A percentile compares a stretch with the other conserved stretches of the same genome.
Evolutionary conservation across 2,113 vertebrate species (phyloP).

Genomic region (Sinosuthora webbiana): DNA sequence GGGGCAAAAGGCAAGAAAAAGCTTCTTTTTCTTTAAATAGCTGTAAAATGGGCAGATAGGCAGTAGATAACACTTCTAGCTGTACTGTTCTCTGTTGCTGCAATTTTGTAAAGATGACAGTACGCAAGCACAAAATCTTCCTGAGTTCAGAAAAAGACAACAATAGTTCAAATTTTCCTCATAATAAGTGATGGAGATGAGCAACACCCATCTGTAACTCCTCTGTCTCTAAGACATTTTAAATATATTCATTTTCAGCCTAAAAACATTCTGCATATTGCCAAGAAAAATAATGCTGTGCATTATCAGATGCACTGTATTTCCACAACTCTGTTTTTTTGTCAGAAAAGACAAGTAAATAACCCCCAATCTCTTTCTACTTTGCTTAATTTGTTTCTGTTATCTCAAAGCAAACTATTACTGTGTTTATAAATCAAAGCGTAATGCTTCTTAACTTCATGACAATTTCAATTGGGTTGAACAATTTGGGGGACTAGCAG

Average conservation of each 20-base stretch:
- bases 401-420: conserved; percentile 40
- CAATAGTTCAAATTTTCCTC: not conserved
- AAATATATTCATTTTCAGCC: not conserved
- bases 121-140: not conserved
- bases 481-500: not conserved
- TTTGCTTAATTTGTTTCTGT: conserved; percentile 61
- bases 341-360: conserved; percentile 47
- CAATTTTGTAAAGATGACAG: not conserved
- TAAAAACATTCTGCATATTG: not conserved
- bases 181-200: not conserved
- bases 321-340: conserved; percentile 7
- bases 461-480: conserved; percentile 5
- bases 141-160: not conserved
- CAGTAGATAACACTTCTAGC: not conserved
- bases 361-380: conserved; percentile 12
- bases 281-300: conserved; percentile 21
- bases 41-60: not conserved
- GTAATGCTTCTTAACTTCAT: not conserved
- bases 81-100: not conserved
- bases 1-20: not conserved
- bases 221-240: not conserved
- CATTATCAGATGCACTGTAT: conserved; percentile 1
- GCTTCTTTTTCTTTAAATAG: not conserved
- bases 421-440: conserved; percentile 37
- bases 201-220: not conserved